These are phyloP conservation scores for Mantis religiosa DNA, from an alignment of 2,888 invertebrate species.

Conservation along the genomic window DNA sequence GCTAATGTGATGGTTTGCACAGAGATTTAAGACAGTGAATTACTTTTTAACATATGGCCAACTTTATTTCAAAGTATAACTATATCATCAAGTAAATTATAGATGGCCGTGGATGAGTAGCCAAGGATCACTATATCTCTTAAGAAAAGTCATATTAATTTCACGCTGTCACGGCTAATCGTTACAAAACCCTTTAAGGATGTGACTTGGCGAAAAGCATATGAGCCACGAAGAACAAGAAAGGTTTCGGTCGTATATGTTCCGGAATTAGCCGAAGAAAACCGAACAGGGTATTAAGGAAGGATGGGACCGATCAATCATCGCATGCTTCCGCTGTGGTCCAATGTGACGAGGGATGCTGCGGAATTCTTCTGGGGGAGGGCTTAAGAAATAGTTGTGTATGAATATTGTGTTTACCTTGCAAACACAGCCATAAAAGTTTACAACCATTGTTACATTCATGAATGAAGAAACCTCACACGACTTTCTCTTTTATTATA, in stretches of 20 bases:
- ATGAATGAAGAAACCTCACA: too few species aligned
- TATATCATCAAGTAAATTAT: too few species aligned
- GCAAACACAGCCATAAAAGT: too few species aligned
- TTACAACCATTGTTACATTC: too few species aligned
- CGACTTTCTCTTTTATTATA: too few species aligned
- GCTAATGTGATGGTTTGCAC: too few species aligned
- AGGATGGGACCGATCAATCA: conserved; percentile 14
- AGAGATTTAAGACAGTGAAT: too few species aligned
- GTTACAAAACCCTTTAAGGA: background rate
- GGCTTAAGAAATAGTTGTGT: background rate
- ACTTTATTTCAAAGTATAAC: too few species aligned
- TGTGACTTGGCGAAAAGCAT: background rate
- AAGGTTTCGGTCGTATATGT: background rate
- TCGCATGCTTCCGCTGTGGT: background rate
- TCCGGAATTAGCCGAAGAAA: conserved; percentile 16
- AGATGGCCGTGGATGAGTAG: too few species aligned
- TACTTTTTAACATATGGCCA: too few species aligned
- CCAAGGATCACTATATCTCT: background rate
- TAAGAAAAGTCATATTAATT: background rate
- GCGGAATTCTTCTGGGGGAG: background rate
- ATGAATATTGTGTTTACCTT: background rate
- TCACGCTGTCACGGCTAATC: background rate
- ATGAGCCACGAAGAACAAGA: background rate
- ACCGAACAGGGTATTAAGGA: background rate
- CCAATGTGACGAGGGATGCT: background rate